Evolutionary conservation across 2,113 vertebrate genomes (phyloP).

Genomic region (Jaculus jaculus): DNA sequence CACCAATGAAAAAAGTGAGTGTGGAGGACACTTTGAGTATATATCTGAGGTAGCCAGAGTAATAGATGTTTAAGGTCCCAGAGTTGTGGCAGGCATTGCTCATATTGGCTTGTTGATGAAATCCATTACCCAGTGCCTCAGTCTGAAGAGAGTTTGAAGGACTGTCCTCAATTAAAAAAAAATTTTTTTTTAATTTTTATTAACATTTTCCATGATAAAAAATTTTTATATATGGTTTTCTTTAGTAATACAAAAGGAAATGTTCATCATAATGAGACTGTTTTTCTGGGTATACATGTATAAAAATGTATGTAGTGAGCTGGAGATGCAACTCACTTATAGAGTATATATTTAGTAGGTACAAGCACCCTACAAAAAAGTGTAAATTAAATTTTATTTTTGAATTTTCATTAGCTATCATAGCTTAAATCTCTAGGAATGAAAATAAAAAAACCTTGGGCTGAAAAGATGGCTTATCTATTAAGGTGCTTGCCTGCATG

Average conservation of each 20-base stretch:
- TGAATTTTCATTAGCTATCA: slow-evolving; percentile 12
- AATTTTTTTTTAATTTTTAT: no score
- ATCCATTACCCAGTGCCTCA: slow-evolving; percentile 14
- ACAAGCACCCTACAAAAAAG: background rate
- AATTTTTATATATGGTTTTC: background rate
- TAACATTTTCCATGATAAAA: no score
- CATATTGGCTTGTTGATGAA: background rate
- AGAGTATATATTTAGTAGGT: background rate
- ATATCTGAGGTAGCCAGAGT: background rate
- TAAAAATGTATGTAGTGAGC: background rate
- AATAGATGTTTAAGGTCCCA: background rate
- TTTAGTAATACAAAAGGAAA: background rate
- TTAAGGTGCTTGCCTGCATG: no score
- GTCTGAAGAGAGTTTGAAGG: slow-evolving; percentile 18
- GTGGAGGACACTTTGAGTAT: background rate
- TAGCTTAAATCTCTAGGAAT: slow-evolving; percentile 42
- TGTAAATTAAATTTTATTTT: slow-evolving; percentile 1
- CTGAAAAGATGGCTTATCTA: no score
- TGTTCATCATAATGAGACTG: background rate
- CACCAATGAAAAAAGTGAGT: background rate
- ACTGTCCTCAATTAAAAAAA: background rate
- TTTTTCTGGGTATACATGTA: slow-evolving; percentile 13
- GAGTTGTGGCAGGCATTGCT: slow-evolving; percentile 27
- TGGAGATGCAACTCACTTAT: background rate
- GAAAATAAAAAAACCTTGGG: background rate